Evolutionary conservation across 2,888 invertebrate species (phyloP), one percentile per base, ranked within the genome.

Genomic region (Exephanes ischioxanthus): DNA sequence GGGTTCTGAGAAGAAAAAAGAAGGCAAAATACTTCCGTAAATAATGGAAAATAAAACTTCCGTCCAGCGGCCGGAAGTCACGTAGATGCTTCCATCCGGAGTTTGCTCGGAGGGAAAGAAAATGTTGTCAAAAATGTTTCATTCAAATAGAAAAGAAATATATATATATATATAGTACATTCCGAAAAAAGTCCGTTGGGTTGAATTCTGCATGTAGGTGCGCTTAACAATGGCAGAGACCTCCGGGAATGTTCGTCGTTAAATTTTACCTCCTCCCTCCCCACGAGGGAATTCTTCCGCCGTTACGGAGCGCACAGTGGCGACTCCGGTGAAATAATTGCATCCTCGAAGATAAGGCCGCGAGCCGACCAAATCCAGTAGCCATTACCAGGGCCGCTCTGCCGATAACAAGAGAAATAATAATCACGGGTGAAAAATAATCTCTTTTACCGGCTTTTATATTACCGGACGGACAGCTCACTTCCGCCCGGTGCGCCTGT

Each of bases 271-370:
- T 3, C 55, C 55, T 1, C 19, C n/a, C 53, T 11, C 55, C 7
- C 22, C 77, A 26, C 14, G 55, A 41, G 77, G 58, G 68, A 55
- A 55, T 55, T 55, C 55, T 78, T 68, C 45, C 19, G 55, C 45
- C 77, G 33, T 58, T 78, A n/a, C 66, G 26, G 26, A 6, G 30
- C 26, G n/a, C 66, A 66, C 68, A 22, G 58, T 58, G 22, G 67
- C 22, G 68, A 58, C 53, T 67, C 48, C 66, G 33, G 66, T 66
- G 41, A 68, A 78, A 78, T 78, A 78, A 78, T 78, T 78, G 70
- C 78, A 48, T 78, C 61, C 70, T 70, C 78, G 55, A 55, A 55
- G 78, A 78, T 78, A 78, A 61, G 78, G 19, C 78, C 33, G 45
- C 68, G 37, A 68, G 45, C n/a, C n/a, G 45, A 30, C 37, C 19